A percentile compares a stretch with the other conserved stretches of the same genome.
These are phyloP conservation scores for Tipula unca DNA, from an alignment of 2,888 invertebrate genomes.

Conservation along the genomic window DNA sequence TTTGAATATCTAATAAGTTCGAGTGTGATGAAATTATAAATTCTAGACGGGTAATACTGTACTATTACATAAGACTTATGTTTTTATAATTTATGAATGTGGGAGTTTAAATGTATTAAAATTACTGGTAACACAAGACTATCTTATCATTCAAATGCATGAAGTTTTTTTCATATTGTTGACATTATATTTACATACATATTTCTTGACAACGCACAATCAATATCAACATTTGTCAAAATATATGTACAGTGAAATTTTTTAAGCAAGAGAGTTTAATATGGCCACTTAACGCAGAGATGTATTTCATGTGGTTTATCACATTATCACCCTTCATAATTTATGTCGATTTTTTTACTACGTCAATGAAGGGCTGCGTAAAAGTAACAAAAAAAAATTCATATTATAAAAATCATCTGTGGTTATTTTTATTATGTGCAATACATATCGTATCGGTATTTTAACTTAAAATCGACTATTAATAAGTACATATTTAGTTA, in stretches of 20 bases:
- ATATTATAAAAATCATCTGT: too few species aligned
- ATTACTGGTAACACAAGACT: neutral
- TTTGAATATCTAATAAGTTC: neutral
- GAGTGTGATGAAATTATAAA: neutral
- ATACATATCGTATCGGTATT: too few species aligned
- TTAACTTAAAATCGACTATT: neutral
- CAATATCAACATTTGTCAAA: neutral
- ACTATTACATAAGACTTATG: neutral
- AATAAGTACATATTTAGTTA: neutral
- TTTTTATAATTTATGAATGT: neutral
- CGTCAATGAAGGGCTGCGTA: too few species aligned
- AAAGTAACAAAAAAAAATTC: too few species aligned
- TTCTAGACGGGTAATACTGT: neutral
- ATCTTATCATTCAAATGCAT: neutral
- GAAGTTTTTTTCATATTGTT: neutral
- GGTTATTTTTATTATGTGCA: too few species aligned
- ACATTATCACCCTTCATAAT: too few species aligned
- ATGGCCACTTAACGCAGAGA: too few species aligned
- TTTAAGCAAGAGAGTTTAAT: too few species aligned
- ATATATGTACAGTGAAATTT: too few species aligned
- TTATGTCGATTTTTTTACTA: too few species aligned
- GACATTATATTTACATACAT: neutral
- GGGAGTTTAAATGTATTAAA: neutral
- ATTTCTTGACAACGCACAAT: neutral
- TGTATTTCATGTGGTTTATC: too few species aligned